Evolutionary conservation across 2,113 vertebrate genomes (phyloP).

Genomic region (Oceanites oceanicus): DNA sequence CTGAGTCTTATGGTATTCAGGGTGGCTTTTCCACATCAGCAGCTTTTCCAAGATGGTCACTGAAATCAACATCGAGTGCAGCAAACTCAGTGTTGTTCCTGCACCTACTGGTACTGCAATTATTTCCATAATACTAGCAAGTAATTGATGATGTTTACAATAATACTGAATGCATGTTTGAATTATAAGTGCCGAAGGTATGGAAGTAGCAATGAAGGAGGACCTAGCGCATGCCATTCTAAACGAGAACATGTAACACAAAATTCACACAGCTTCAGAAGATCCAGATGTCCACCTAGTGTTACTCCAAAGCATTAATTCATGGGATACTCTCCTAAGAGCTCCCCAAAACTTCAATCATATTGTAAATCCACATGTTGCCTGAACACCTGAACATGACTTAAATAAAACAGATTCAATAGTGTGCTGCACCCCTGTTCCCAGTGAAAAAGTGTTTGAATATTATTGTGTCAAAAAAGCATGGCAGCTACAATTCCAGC

Average conservation of each 20-base stretch:
- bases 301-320: conserved; percentile 14
- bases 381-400: not conserved
- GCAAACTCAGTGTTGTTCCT: not conserved
- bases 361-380: not conserved
- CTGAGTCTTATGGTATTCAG: not conserved
- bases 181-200: not conserved
- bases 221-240: not conserved
- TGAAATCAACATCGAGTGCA: not conserved
- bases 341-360: not conserved
- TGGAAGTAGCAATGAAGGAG: not conserved
- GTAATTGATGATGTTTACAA: not conserved
- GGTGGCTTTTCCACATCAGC: not conserved
- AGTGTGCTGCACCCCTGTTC: not conserved
- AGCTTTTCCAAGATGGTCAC: not conserved
- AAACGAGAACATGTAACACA: not conserved
- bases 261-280: conserved; percentile 20
- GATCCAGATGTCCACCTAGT: conserved; percentile 46
- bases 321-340: not conserved
- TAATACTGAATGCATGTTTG: not conserved
- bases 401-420: not conserved
- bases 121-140: not conserved
- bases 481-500: not conserved
- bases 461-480: not conserved
- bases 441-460: not conserved
- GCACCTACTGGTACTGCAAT: not conserved